These are phyloP conservation scores for Ptychoptera albimana DNA, from an alignment of 2,888 invertebrate genomes.

Conservation along the genomic window DNA sequence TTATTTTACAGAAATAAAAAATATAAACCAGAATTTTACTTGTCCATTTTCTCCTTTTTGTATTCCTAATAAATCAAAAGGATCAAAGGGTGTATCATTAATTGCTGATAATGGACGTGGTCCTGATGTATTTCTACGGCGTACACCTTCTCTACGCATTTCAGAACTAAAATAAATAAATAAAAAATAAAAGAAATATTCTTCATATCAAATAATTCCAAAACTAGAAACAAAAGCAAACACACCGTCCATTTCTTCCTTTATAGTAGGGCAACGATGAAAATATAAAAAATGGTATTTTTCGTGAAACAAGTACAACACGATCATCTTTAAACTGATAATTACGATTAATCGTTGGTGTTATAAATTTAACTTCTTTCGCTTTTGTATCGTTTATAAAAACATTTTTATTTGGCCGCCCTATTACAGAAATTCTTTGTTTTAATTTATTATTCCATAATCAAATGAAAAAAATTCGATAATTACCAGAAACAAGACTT, in stretches of 20 bases:
- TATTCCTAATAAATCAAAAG: constrained; percentile 71
- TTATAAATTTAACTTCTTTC: constrained; percentile 42
- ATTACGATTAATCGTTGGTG: constrained; percentile 37
- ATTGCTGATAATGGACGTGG: constrained; percentile 70
- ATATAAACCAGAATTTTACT: constrained; percentile 56
- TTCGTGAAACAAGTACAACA: constrained; percentile 62
- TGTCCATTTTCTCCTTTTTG: constrained; percentile 70
- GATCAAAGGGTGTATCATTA: constrained; percentile 65
- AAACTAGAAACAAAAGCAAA: too few relatives aligned
- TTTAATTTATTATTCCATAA: too few relatives aligned
- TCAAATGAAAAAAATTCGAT: too few relatives aligned
- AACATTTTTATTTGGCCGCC: too few relatives aligned
- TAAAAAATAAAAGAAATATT: constrained; percentile 7
- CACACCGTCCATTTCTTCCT: constrained; percentile 45
- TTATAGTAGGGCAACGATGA: constrained; percentile 75
- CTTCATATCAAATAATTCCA: not conserved
- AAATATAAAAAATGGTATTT: constrained; percentile 71
- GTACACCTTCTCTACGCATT: constrained; percentile 51
- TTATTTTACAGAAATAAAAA: constrained; percentile 1
- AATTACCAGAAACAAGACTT: constrained; percentile 37
- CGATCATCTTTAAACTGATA: constrained; percentile 64
- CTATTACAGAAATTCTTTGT: too few relatives aligned
- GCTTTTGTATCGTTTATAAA: constrained; percentile 32
- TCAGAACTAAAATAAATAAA: constrained; percentile 35
- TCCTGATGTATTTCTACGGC: constrained; percentile 67